Evolutionary conservation across 2,113 vertebrate species (phyloP), one percentile per base, ranked within the genome.

Genomic region (Talpa occidentalis): DNA sequence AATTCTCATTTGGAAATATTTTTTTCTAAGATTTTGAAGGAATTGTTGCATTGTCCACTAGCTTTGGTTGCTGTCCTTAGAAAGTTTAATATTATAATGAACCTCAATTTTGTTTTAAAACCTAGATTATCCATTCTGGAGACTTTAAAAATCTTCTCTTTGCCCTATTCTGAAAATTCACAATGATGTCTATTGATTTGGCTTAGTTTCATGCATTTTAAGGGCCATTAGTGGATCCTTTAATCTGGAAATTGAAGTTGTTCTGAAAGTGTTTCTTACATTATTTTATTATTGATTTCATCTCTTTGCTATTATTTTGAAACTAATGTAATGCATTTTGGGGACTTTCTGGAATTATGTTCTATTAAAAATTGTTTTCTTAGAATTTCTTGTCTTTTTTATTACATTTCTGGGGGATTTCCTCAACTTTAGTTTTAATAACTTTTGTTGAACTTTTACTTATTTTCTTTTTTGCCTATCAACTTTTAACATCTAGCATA

Each of bases 91-190:
- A 2, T 1, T 66, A 22, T 49, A 73, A 42, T 64, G 21, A n/a
- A 88, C 40, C 91, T 88, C 66, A 76, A 40, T 73, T 40, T 94
- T 73, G 14, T n/a, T 54, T 16, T 44, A 32, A 89, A 93, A 82
- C 7, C 16, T 10, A 42, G 72, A 12, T 47, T 47, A 83, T 70
- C 14, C 15, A 82, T 47, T 69, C 22, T 72, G 62, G 16, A 77
- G 26, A 76, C 26, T 83, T 76, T 87, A 22, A 82, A 73, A 19
- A 14, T 40, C 17, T 67, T 59, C 17, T 59, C 17, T 67, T 67
- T 1, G 2, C 16, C 8, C n/a, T 42, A 3, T 69, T 80, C 56
- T 54, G n/a, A 93, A 95, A 85, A 59, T 82, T 81, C 37, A 37
- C 49, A 22, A 3, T 15, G 70, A n/a, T 47, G 9, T 6, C 37